These are phyloP conservation scores for Micromesistius poutassou DNA, from an alignment of 2,797 vertebrate genomes.

Conservation along the genomic window DNA sequence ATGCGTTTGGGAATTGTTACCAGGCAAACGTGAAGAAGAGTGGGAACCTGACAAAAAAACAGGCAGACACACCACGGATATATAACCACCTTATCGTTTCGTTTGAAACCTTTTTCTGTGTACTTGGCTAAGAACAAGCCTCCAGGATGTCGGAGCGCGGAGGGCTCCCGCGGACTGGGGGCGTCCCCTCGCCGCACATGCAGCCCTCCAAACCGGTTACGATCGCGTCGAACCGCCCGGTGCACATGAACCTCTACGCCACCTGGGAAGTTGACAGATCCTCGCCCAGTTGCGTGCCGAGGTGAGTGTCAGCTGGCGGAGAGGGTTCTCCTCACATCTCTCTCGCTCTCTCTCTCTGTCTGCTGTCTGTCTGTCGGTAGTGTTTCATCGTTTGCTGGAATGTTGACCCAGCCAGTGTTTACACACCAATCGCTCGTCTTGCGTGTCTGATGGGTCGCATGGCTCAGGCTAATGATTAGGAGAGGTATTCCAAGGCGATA, in stretches of 20 bases:
- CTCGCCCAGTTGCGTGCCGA: slow-evolving; percentile 90
- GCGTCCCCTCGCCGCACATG: slow-evolving; percentile 75
- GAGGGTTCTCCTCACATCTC: neutral
- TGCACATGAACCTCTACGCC: slow-evolving; percentile 93
- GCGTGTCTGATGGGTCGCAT: neutral
- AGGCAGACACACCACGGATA: neutral
- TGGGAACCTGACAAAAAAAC: neutral
- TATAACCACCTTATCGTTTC: neutral
- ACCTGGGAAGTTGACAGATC: slow-evolving; percentile 94
- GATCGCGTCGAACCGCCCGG: slow-evolving; percentile 80
- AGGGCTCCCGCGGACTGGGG: slow-evolving; percentile 77
- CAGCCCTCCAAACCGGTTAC: slow-evolving; percentile 78
- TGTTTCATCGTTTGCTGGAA: neutral
- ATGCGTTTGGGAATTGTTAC: neutral
- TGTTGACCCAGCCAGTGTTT: slow-evolving; percentile 21
- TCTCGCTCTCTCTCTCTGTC: neutral
- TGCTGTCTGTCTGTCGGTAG: neutral
- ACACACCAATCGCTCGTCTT: slow-evolving; percentile 3
- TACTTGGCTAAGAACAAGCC: slow-evolving; percentile 37
- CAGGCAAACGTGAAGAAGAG: neutral
- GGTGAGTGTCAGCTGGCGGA: slow-evolving; percentile 65
- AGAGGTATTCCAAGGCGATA: too few species aligned
- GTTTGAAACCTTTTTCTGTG: slow-evolving; percentile 23
- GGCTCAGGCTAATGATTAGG: neutral
- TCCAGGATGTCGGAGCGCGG: slow-evolving; percentile 80